Base-by-base conservation (phyloP, 2,888 invertebrate species). In the Cerastis leucographa region DNA sequence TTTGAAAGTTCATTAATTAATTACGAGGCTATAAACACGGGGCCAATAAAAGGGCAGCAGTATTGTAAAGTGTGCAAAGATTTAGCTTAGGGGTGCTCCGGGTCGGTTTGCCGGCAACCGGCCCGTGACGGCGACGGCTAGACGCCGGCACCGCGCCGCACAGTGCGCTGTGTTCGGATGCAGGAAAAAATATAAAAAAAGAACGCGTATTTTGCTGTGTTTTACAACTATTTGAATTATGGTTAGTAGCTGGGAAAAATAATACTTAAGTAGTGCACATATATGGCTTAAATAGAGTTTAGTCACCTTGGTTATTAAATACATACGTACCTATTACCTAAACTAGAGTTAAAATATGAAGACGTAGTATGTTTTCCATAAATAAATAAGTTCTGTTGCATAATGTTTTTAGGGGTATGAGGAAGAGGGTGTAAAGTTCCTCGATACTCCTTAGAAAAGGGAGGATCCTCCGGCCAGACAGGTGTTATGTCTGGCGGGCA, bases 51-150 rank as follows among this genome's bases (percentile, higher is more conserved):
- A 82, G 76, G 77, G 77, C 82, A 80, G 44, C 75, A 29, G 76
- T 78, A 83, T 80, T 87, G 69, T 80, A 80, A 86, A 88, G 62
- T 78, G 78, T 77, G 84, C 81, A 88, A 89, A 88, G 85, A 89
- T 92, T 90, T 85, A 85, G 83, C 79, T 84, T 83, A 80, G 87
- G 88, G 88, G 86, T 87, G 89, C 85, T 89, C 79, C 77, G 80
- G 79, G 73, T 83, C 86, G 86, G 91, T 89, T 90, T 89, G 90
- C 84, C 73, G 88, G 83, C 85, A 88, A 89, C 88, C 89, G 91
- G 91, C 88, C 93, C 94, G 93, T 94, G 94, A 93, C 95, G 88
- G 94, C 94, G 94, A 90, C 93, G 93, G 85, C 91, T 89, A 86
- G 94, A 87, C 94, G 94, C 90, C 88, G 84, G 59, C 68, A 74